These are phyloP conservation scores for Sinonovacula constricta DNA, from an alignment of 1,140 invertebrate species.

Conservation along the genomic window DNA sequence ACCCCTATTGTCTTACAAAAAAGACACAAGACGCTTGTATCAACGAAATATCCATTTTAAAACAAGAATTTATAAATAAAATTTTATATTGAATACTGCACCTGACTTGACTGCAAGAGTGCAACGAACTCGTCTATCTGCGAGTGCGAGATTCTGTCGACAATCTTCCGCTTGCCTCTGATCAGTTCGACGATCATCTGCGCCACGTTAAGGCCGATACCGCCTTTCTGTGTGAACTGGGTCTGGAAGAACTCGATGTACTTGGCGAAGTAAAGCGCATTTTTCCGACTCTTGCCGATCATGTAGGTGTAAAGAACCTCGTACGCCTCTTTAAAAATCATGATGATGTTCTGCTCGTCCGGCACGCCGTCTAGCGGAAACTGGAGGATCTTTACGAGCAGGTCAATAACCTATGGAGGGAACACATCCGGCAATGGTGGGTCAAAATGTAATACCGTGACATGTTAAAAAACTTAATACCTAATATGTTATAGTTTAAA, in stretches of 20 bases:
- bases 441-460: background rate
- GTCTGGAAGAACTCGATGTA: slow-evolving; percentile 79
- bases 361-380: slow-evolving; percentile 70
- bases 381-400: slow-evolving; percentile 75
- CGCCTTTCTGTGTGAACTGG: slow-evolving; percentile 77
- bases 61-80: too few relatives aligned
- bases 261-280: slow-evolving; percentile 79
- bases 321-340: slow-evolving; percentile 76
- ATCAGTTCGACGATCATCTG: slow-evolving; percentile 79
- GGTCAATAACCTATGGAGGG: slow-evolving; percentile 78
- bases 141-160: slow-evolving; percentile 76
- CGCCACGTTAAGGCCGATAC: slow-evolving; percentile 77
- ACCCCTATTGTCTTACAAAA: too few relatives aligned
- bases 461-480: too few relatives aligned
- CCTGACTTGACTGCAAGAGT: slow-evolving; percentile 74
- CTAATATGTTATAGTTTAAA: too few relatives aligned
- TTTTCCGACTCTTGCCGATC: slow-evolving; percentile 78
- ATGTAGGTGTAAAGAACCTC: slow-evolving; percentile 78
- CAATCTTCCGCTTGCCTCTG: slow-evolving; percentile 77
- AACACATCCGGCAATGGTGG: background rate
- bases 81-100: too few relatives aligned
- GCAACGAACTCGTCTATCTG: slow-evolving; percentile 77
- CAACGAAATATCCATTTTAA: too few relatives aligned
- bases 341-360: slow-evolving; percentile 75
- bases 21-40: too few relatives aligned